A percentile compares a stretch with the other conserved stretches of the same genome.
These are phyloP conservation scores for Leucophenga maculata DNA, from an alignment of 2,888 invertebrate species.

Conservation along the genomic window DNA sequence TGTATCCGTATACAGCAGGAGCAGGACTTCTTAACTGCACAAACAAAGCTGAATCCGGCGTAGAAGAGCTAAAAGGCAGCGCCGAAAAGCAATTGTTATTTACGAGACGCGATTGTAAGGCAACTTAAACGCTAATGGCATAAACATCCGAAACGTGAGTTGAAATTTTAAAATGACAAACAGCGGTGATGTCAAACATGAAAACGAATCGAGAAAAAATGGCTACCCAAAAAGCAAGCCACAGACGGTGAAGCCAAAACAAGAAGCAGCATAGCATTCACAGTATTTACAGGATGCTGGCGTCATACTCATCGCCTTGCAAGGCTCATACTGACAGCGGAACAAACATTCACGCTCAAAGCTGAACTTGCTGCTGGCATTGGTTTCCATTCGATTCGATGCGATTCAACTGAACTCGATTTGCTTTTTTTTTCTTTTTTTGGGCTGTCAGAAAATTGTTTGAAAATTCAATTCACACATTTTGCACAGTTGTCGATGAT, in stretches of 20 bases:
- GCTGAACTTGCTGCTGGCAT: background rate
- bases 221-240: background rate
- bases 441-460: constrained; percentile 53
- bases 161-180: constrained; percentile 55
- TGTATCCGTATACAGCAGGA: constrained; percentile 15
- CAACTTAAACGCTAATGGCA: constrained; percentile 71
- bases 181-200: constrained; percentile 24
- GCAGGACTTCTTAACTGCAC: constrained; percentile 8
- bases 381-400: background rate
- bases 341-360: background rate
- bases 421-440: background rate
- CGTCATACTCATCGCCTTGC: too few species aligned
- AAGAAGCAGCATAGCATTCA: too few species aligned
- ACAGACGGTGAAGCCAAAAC: too few species aligned
- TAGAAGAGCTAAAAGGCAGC: background rate
- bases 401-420: background rate
- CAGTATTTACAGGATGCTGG: too few species aligned
- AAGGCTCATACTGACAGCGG: too few species aligned
- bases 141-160: constrained; percentile 70
- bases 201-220: constrained; percentile 31
- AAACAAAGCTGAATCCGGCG: constrained; percentile 30
- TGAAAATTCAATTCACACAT: constrained; percentile 69
- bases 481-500: constrained; percentile 65
- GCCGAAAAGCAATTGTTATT: constrained; percentile 52
- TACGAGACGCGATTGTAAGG: constrained; percentile 63